Evolutionary conservation across 2,113 vertebrate genomes (phyloP).

Genomic region (Calidris pugnax): DNA sequence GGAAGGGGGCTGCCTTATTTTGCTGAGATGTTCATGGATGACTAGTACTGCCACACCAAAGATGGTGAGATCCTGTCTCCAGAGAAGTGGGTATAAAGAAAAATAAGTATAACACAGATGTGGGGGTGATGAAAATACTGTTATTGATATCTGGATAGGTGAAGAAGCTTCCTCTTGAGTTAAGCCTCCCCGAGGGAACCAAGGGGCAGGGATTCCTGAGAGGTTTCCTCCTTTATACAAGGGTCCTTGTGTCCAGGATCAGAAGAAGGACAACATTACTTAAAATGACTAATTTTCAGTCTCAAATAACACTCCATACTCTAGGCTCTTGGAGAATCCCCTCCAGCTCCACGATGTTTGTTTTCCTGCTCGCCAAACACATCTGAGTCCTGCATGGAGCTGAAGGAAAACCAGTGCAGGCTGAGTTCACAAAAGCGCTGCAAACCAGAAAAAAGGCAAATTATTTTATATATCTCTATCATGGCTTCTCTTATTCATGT

Average conservation of each 20-base stretch:
- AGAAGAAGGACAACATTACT: background rate
- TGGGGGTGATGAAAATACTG: background rate
- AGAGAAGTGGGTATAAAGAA: background rate
- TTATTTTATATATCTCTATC: slow-evolving; percentile 52
- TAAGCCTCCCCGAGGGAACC: background rate
- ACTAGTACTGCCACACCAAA: background rate
- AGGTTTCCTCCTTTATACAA: background rate
- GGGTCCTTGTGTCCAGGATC: background rate
- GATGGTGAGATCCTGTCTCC: background rate
- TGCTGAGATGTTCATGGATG: background rate
- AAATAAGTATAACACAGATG: background rate
- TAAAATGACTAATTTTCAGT: background rate
- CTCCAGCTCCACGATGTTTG: background rate
- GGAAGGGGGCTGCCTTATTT: background rate
- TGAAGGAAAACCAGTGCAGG: background rate
- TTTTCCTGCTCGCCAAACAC: background rate
- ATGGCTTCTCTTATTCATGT: slow-evolving; percentile 48
- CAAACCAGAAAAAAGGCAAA: slow-evolving; percentile 15
- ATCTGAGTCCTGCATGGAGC: background rate
- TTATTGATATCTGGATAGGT: background rate
- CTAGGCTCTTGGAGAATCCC: background rate
- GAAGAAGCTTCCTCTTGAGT: background rate
- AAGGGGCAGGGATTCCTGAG: background rate
- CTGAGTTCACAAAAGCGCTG: background rate
- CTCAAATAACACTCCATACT: background rate